phyloP scores from a whole-genome alignment of 2,888 invertebrate genomes.

The Carpatolechia fugitivella region DNA sequence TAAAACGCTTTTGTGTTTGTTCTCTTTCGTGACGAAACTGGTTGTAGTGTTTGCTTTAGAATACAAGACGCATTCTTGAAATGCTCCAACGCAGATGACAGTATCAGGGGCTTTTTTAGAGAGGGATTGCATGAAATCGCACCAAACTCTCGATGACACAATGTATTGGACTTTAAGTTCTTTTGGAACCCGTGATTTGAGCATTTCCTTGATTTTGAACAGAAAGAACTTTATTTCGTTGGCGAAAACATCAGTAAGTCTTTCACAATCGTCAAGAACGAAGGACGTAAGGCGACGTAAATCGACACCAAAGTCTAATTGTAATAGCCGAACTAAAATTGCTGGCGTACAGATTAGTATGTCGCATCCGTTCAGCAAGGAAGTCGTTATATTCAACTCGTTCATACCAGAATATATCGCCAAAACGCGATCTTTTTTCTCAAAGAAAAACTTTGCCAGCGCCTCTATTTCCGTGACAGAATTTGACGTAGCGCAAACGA shows the following conservation, averaged over 20 bases:
- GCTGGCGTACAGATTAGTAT: conserved; percentile 85
- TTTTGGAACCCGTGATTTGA: conserved; percentile 59
- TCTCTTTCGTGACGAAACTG: conserved; percentile 51
- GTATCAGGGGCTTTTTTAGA: conserved; percentile 78
- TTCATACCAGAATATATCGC: conserved; percentile 67
- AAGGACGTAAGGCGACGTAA: conserved; percentile 82
- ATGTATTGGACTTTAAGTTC: conserved; percentile 78
- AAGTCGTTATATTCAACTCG: conserved; percentile 49
- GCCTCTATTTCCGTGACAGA: conserved; percentile 72
- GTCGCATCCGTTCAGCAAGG: conserved; percentile 83
- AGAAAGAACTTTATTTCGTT: conserved; percentile 65
- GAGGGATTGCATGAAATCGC: conserved; percentile 75
- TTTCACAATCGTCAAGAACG: conserved; percentile 85
- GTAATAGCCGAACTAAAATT: conserved; percentile 69
- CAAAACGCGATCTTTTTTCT: conserved; percentile 47
- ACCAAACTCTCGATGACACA: conserved; percentile 82
- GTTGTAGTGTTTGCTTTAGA: conserved; percentile 72
- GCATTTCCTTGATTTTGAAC: conserved; percentile 60
- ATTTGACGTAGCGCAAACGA: conserved; percentile 82
- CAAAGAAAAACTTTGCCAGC: conserved; percentile 60
- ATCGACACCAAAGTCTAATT: conserved; percentile 67
- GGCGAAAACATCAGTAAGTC: conserved; percentile 76
- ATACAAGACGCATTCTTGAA: conserved; percentile 87
- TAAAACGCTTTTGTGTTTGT: conserved; percentile 64
- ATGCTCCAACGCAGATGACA: conserved; percentile 84